A percentile compares a stretch with the other conserved stretches of the same genome.
phyloP scores from a whole-genome alignment of 2,113 vertebrate species.

The Conger conger region DNA sequence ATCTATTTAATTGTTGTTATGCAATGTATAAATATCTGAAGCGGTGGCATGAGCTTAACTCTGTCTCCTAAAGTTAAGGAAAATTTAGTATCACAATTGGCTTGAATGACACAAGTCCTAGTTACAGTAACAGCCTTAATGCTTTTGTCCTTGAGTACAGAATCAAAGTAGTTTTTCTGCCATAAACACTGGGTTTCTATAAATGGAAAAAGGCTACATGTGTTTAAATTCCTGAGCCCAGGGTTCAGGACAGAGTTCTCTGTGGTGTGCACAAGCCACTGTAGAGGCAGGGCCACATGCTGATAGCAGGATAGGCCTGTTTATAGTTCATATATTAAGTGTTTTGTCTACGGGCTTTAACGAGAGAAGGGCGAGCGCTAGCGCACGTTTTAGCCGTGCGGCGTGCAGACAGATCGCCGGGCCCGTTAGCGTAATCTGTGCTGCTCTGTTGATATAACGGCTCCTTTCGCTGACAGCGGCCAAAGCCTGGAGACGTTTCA shows the following conservation, averaged over 20 bases:
- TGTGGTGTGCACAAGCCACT: neutral
- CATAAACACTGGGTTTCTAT: neutral
- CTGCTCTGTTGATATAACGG: constrained; percentile 41
- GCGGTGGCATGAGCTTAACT: no score
- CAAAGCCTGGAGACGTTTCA: constrained; percentile 25
- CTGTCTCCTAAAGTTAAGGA: no score
- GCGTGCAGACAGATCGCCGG: neutral
- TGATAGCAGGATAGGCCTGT: neutral
- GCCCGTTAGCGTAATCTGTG: no score
- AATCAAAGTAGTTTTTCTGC: neutral
- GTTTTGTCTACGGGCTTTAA: neutral
- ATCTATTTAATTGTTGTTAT: no score
- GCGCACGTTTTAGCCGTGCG: neutral
- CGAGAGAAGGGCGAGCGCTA: neutral
- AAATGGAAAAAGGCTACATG: neutral
- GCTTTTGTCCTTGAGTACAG: neutral
- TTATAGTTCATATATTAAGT: neutral
- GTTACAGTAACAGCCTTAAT: no score
- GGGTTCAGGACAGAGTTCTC: neutral
- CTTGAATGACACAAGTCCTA: no score
- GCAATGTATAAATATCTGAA: no score
- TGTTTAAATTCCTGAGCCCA: neutral
- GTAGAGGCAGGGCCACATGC: neutral
- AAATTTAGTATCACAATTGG: no score
- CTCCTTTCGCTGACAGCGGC: constrained; percentile 22